Base-by-base conservation (phyloP, 2,113 vertebrate species). In the Semicossyphus pulcher region DNA sequence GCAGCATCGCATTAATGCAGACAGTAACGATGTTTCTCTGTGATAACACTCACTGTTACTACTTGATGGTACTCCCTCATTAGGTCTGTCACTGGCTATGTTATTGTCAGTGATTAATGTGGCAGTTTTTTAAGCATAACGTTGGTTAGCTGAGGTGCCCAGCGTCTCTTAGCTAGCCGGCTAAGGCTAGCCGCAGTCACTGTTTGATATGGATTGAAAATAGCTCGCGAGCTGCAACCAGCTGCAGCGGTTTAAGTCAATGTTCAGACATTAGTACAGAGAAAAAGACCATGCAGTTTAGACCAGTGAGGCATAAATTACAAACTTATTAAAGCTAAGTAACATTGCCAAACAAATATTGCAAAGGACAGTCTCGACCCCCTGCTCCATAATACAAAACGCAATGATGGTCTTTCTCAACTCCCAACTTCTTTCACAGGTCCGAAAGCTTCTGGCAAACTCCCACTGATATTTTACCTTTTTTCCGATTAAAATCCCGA, bases 401-500 rank as follows among this genome's bases (percentile, higher is more conserved):
- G 53, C 68, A 76, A 59, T 81, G 78, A 82, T 85, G 87, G 71
- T 85, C 84, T 86, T 81, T 76, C 74, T 86, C 81, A 91, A 91
- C 91, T 94, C 93, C 87, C 88, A 94, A 94, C 93, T 94, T 94
- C 79, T 94, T 90, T 89, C 89, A 90, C 84, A 78, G 89, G 89
- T 93, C 91, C 89, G 80, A 91, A 59, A 91, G 87, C 91, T 85
- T 86, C 76, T 76, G 65, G 36, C 58, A 87, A 93, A 94, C 63
- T 85, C 87, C 54, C 58, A 78, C 71, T 80, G 61, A 75, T 87
- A 86, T 82, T 92, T 95, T 94, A 97, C 95, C 95, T 95, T 93
- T 90, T 79, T 91, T 90, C 86, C 89, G 88, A 84, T 56, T 93
- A 79, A 91, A 95, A 93, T 94, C 94, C 94, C 93, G 90, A 95